Evolutionary conservation across 2,797 vertebrate species (phyloP).

Genomic region (Poeciliopsis gracilis): DNA sequence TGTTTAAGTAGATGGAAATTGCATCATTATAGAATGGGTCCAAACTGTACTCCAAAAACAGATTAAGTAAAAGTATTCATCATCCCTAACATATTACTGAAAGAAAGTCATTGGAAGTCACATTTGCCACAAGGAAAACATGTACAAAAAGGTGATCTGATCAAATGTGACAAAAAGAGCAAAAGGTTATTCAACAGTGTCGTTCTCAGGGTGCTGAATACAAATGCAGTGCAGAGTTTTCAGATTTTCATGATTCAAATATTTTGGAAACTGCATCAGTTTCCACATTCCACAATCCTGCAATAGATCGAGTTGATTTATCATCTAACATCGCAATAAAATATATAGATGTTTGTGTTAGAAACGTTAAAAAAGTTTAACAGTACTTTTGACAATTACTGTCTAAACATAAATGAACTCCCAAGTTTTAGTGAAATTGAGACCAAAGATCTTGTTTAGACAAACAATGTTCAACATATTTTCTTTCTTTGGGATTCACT

Average conservation of each 20-base stretch:
- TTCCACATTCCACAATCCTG: not conserved
- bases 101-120: not conserved
- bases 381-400: not conserved
- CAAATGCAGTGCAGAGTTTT: not conserved
- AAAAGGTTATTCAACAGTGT: not conserved
- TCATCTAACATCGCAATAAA: not conserved
- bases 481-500: not conserved
- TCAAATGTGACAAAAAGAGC: not conserved
- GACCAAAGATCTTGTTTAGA: not conserved
- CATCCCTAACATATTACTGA: not conserved
- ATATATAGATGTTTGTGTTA: not conserved
- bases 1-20: constrained; percentile 8
- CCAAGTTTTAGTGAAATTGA: not conserved
- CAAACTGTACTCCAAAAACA: not conserved
- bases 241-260: not conserved
- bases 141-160: not conserved
- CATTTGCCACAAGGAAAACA: not conserved
- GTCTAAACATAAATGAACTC: not conserved
- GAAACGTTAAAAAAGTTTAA: not conserved
- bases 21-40: constrained; percentile 21
- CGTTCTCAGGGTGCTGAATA: not conserved
- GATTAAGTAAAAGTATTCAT: not conserved
- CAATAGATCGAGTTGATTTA: not conserved
- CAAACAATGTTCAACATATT: not conserved
- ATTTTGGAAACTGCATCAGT: not conserved